Base-by-base conservation (phyloP, 2,797 vertebrate species). In the Cryptoprocta ferox region DNA sequence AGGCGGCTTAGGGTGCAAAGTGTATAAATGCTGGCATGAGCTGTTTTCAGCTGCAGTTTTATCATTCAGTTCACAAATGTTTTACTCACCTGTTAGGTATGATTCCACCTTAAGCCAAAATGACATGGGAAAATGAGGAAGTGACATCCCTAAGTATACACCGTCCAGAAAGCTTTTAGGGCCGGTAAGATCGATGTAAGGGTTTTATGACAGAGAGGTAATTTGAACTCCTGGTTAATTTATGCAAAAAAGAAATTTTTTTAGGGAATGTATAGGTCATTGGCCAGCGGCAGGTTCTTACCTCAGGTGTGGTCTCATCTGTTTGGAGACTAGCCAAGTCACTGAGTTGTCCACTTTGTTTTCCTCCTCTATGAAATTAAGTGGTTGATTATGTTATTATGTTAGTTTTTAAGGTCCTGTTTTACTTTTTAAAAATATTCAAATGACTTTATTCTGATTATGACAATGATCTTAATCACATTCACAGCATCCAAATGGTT, bases 41-140 rank as follows among this genome's bases (percentile, higher is more conserved):
- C 42, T 59, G 39, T 16, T 21, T 2, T 0, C 19, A 24, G 81
- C 18, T n/a, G 14, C 61, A n/a, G 2, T 59, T 71, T 70, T 30
- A 50, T 6, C 0, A 5, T 61, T 89, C 10, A 21, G 45, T 39
- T 45, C 32, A n/a, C 42, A 66, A 63, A 53, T 32, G n/a, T 70
- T 92, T 50, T 19, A 26, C 39, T 88, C 91, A 82, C 68, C 50
- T 83, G 97, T 83, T 82, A 70, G 68, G 80, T 81, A 21, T 37
- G 94, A 92, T 96, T 98, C 81, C 61, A 16, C 66, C 81, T 94
- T 65, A 70, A 32, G 15, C 84, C 75, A 50, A 66, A 42, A 83
- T 97, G 93, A 73, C 90, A 32, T 30, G 53, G 0, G 70, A 89
- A 89, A 96, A 79, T 61, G 35, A 48, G 48, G 85, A 56, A 9